A percentile compares a stretch with the other conserved stretches of the same genome.
Conservation (phyloP, 2,113 vertebrate genomes). For the Greenwoodochromis staneri region DNA sequence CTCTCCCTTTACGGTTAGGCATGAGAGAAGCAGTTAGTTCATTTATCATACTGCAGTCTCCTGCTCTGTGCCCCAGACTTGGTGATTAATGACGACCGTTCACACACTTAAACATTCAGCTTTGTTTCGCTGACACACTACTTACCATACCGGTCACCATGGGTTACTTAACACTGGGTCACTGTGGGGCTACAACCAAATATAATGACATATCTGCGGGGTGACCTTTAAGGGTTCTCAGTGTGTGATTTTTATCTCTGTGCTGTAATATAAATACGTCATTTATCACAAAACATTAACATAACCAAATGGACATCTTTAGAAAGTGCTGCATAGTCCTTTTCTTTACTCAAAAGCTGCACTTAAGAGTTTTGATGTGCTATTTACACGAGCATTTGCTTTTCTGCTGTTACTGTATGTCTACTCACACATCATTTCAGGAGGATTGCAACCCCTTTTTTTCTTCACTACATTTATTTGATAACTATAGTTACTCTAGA, state of each 20-base stretch:
- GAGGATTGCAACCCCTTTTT: background rate
- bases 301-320: background rate
- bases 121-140: constrained; percentile 66
- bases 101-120: constrained; percentile 68
- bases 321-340: background rate
- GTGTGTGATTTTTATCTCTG: background rate
- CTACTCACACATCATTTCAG: background rate
- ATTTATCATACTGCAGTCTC: constrained; percentile 60
- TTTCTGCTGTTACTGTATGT: background rate
- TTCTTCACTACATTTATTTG: background rate
- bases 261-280: background rate
- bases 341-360: background rate
- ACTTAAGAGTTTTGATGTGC: background rate
- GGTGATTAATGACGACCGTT: constrained; percentile 64
- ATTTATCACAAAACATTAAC: constrained; percentile 14
- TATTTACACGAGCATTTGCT: background rate
- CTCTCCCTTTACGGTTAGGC: constrained; percentile 22
- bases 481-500: background rate
- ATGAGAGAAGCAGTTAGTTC: constrained; percentile 44
- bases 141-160: constrained; percentile 45
- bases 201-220: background rate
- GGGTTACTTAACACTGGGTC: constrained; percentile 44
- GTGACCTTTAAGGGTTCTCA: constrained; percentile 40
- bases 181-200: constrained; percentile 3
- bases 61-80: constrained; percentile 39